Base-by-base conservation (phyloP, 2,113 vertebrate species). In the Sinocyclocheilus grahami region DNA sequence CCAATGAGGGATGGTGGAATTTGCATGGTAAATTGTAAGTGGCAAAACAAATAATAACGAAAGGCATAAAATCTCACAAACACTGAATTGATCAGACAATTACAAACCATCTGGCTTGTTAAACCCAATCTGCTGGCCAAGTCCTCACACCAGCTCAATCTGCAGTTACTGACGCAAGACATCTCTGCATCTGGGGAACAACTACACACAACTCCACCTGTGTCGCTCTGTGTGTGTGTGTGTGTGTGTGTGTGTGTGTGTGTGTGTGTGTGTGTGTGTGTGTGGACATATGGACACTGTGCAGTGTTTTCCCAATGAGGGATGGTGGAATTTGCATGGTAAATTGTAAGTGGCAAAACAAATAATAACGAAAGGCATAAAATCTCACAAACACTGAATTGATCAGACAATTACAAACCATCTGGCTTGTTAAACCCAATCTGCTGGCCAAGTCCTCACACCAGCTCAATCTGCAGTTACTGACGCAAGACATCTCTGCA, bases 401-500 rank as follows among this genome's bases (percentile, higher is more conserved):
- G 96, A 97, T 97, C 96, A 95, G 95, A 96, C 95, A 94, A 98
- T 99, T 98, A 98, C 93, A 95, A 96, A 92, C 97, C 97, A 98
- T 97, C 98, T 98, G 97, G 97, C 96, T 96, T 97, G 97, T 99
- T 98, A 99, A 98, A 97, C 92, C 93, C 97, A 98, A 99, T 96
- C 97, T 98, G 97, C 93, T 97, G 94, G 94, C 93, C n/a, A n/a
- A n/a, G n/a, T n/a, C n/a, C 92, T 92, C 93, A 93, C 92, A 89
- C 90, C 89, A 91, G 89, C 82, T 83, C 88, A 83, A 88, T 89
- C 89, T 89, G 53, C 84, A 87, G 42, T 63, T 84, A 84, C 83
- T 72, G 58, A 83, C 22, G 58, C 86, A 83, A 75, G 86, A 86
- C 77, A 85, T 72, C 65, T 67, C 71, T 85, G 55, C 83, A 87